A percentile compares a stretch with the other conserved stretches of the same genome.
phyloP scores from a whole-genome alignment of 2,113 vertebrate species.

The Hemicordylus capensis region DNA sequence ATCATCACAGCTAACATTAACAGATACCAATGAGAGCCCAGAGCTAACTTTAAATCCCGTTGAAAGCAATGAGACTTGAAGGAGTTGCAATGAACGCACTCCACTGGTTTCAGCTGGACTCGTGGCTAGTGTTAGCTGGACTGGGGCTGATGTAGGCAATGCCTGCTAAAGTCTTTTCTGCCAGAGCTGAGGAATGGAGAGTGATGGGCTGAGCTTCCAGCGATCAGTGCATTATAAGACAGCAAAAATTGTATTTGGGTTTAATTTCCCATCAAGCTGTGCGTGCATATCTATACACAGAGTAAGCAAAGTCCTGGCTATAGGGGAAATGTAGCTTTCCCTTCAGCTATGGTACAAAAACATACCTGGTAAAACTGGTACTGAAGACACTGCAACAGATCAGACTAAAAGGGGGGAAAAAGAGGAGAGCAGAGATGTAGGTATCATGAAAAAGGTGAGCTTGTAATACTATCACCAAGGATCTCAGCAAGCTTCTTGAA shows the following conservation, averaged over 20 bases:
- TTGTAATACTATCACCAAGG: not conserved
- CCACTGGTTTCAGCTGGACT: not conserved
- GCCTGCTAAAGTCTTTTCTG: not conserved
- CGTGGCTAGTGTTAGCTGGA: not conserved
- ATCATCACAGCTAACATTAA: not conserved
- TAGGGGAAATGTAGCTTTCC: not conserved
- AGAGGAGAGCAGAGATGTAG: constrained; percentile 21
- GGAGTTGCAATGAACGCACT: not conserved
- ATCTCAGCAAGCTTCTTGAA: too few species aligned
- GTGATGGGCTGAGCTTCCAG: not conserved
- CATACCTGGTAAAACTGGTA: constrained; percentile 80
- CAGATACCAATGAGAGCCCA: too few species aligned
- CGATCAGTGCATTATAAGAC: not conserved
- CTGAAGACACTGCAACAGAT: constrained; percentile 77
- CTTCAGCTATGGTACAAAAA: constrained; percentile 11
- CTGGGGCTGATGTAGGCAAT: too few species aligned
- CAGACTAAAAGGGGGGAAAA: constrained; percentile 61
- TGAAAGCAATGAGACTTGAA: not conserved
- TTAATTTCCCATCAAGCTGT: not conserved
- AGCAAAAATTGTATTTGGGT: not conserved
- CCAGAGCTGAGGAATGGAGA: not conserved
- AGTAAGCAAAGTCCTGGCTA: not conserved
- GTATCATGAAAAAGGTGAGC: constrained; percentile 9
- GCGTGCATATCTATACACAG: not conserved
- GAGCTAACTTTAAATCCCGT: not conserved